Evolutionary conservation across 2,797 vertebrate species (phyloP).

Genomic region (Macroramphosus scolopax): DNA sequence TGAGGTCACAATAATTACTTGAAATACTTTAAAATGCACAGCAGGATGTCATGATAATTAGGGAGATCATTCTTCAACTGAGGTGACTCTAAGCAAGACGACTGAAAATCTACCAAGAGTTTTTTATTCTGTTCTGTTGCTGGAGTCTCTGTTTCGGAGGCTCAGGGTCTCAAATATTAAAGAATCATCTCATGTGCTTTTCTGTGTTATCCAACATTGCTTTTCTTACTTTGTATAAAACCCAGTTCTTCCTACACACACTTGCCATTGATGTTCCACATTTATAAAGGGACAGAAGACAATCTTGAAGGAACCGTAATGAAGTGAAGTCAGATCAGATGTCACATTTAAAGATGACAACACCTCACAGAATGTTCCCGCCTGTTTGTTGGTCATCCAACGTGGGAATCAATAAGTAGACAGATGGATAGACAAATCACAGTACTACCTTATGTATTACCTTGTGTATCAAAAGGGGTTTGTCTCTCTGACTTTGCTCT

Average conservation of each 20-base stretch:
- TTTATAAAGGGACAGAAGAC: not conserved
- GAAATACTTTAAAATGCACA: constrained; percentile 15
- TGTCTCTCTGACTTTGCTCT: constrained; percentile 2
- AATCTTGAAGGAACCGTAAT: not conserved
- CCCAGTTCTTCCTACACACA: not conserved
- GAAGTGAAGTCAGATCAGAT: too few species aligned
- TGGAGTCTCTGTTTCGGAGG: not conserved
- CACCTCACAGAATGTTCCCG: too few species aligned
- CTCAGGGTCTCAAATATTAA: not conserved
- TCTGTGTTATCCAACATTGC: not conserved
- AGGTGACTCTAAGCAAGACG: not conserved
- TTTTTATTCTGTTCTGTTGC: too few species aligned
- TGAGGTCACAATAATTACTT: constrained; percentile 7
- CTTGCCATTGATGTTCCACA: not conserved
- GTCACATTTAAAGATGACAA: too few species aligned
- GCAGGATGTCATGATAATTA: not conserved
- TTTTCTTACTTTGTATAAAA: too few species aligned
- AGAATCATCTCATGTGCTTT: too few species aligned
- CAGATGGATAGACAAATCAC: too few species aligned
- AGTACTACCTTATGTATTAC: too few species aligned
- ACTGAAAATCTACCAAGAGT: not conserved
- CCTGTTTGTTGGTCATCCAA: too few species aligned
- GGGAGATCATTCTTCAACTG: not conserved
- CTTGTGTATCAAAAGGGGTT: too few species aligned
- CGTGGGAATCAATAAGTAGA: too few species aligned